Percentiles rank a stretch among this genome's conserved stretches.
These are phyloP conservation scores for Pocillopora verrucosa DNA, from an alignment of 64 coral and sea anemone species.

Conservation along the genomic window DNA sequence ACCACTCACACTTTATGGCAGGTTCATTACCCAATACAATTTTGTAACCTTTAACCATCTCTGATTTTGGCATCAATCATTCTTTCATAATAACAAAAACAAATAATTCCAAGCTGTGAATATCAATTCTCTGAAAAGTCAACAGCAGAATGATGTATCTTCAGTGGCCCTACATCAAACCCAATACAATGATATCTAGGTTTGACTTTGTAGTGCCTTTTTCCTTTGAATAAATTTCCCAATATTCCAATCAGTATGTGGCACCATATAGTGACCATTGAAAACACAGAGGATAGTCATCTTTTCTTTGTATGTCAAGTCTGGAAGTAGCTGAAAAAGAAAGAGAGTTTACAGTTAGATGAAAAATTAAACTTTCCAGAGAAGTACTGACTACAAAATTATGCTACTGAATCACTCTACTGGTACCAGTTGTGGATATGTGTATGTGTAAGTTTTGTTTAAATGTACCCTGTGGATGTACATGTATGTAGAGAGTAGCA, in stretches of 20 bases:
- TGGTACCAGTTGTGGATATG: neutral
- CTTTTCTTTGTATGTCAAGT: conserved; percentile 81
- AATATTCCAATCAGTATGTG: conserved; percentile 76
- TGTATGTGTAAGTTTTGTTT: neutral
- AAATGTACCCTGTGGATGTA: no score
- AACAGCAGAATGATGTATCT: no score
- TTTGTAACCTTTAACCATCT: no score
- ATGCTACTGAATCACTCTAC: neutral
- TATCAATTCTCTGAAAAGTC: no score
- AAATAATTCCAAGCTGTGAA: no score
- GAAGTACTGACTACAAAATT: neutral
- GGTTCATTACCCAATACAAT: no score
- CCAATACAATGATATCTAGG: neutral
- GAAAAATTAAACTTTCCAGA: neutral
- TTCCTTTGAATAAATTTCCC: conserved; percentile 64
- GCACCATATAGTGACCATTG: conserved; percentile 94
- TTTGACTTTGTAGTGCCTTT: neutral
- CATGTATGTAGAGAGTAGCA: no score
- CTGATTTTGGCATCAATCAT: no score
- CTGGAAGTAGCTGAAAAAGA: conserved; percentile 79
- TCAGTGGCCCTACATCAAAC: neutral
- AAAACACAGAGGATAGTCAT: conserved; percentile 97
- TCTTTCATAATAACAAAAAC: no score
- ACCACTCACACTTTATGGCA: no score
- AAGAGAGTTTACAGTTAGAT: neutral